Percentiles rank a stretch among this genome's conserved stretches.
Conservation (phyloP, 1,140 invertebrate genomes). For the Vanessa atalanta region DNA sequence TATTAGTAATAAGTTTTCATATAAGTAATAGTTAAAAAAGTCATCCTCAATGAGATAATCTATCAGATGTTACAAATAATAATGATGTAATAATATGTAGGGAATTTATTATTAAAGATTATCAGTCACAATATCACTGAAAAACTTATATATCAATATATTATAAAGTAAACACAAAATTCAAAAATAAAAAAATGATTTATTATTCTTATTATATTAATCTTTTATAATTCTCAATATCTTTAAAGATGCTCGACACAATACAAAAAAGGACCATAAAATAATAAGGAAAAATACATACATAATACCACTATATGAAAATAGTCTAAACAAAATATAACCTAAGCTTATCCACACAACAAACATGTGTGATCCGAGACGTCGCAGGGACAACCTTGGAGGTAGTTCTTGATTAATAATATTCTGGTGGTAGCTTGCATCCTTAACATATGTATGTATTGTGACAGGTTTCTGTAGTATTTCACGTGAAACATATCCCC, state of each 20-base stretch:
- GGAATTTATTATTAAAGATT: no score
- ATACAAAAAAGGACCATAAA: constrained; percentile 51
- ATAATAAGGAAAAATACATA: constrained; percentile 59
- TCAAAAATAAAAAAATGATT: constrained; percentile 43
- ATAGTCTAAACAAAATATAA: constrained; percentile 59
- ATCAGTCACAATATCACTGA: neutral
- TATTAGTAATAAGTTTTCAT: no score
- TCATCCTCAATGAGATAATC: no score
- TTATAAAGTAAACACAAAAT: constrained; percentile 23
- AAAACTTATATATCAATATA: neutral
- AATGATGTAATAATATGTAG: no score
- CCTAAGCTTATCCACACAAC: constrained; percentile 71
- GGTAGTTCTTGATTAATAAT: constrained; percentile 82
- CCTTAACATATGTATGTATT: constrained; percentile 83
- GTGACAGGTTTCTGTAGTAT: constrained; percentile 84
- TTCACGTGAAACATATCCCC: constrained; percentile 84
- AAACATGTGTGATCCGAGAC: constrained; percentile 84
- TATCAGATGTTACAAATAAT: no score
- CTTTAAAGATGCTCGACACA: constrained; percentile 62
- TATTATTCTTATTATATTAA: constrained; percentile 27
- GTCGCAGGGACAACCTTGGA: constrained; percentile 86
- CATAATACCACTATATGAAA: constrained; percentile 58
- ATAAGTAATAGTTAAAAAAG: no score
- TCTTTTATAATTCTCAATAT: constrained; percentile 55
- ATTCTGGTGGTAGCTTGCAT: constrained; percentile 79